phyloP scores from a whole-genome alignment of 2,797 vertebrate genomes.

The Centropyge bicolor region DNA sequence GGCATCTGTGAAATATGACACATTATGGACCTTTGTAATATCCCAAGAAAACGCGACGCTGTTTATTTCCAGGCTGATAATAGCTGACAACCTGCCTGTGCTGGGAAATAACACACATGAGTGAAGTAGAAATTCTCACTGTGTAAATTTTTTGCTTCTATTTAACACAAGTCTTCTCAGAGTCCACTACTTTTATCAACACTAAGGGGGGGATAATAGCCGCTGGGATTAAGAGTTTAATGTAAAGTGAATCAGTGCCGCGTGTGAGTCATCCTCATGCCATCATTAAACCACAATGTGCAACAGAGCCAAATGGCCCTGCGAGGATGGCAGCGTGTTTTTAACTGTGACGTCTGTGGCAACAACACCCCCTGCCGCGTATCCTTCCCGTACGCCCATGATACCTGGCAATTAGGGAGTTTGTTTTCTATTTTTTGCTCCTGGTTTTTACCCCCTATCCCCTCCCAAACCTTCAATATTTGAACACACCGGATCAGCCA shows the following conservation, averaged over 20 bases:
- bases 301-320: slow-evolving; percentile 73
- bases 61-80: slow-evolving; percentile 12
- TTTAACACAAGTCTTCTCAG: slow-evolving; percentile 38
- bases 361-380: slow-evolving; percentile 71
- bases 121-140: slow-evolving; percentile 35
- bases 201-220: slow-evolving; percentile 63
- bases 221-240: slow-evolving; percentile 67
- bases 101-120: slow-evolving; percentile 30
- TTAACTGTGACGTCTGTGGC: slow-evolving; percentile 74
- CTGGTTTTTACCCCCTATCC: slow-evolving; percentile 54
- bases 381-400: slow-evolving; percentile 63
- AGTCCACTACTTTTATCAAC: slow-evolving; percentile 56
- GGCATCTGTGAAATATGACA: slow-evolving; percentile 25
- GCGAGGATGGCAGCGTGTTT: slow-evolving; percentile 72
- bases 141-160: slow-evolving; percentile 53
- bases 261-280: slow-evolving; percentile 75
- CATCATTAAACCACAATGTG: slow-evolving; percentile 76
- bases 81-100: neutral
- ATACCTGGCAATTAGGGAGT: slow-evolving; percentile 84
- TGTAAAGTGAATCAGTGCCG: slow-evolving; percentile 73
- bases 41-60: slow-evolving; percentile 4
- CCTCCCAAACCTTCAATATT: slow-evolving; percentile 60
- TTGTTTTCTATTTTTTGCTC: slow-evolving; percentile 77
- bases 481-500: slow-evolving; percentile 72
- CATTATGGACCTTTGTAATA: slow-evolving; percentile 5